A percentile compares a stretch with the other conserved stretches of the same genome.
Evolutionary conservation across 2,888 invertebrate genomes (phyloP).

Genomic region (Phengaris arion): DNA sequence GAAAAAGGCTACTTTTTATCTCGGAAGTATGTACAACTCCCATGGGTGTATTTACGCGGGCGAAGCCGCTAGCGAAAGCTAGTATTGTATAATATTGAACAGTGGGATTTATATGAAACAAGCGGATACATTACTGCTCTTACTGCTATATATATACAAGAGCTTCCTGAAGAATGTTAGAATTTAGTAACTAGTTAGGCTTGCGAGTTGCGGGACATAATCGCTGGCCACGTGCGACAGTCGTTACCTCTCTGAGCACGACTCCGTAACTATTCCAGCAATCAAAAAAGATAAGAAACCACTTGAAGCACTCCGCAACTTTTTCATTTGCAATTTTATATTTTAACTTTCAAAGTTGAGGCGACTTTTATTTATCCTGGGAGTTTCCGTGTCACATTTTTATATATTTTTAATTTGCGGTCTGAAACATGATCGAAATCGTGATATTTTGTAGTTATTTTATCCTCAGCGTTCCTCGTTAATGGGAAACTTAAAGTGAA

Average conservation of each 20-base stretch:
- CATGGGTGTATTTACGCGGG: no score
- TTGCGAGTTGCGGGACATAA: not conserved
- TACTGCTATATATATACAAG: no score
- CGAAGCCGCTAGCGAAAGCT: no score
- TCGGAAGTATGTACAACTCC: no score
- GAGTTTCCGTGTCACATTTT: conserved; percentile 6
- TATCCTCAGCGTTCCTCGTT: not conserved
- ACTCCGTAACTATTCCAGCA: conserved; percentile 9
- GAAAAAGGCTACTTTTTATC: no score
- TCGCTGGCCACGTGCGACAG: not conserved
- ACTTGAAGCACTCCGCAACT: conserved; percentile 3
- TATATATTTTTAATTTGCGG: not conserved
- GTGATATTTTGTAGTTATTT: not conserved
- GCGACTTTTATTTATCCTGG: conserved; percentile 1
- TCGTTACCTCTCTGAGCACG: not conserved
- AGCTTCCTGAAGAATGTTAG: not conserved
- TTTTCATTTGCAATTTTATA: conserved; percentile 26
- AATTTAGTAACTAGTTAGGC: not conserved
- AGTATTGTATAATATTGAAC: no score
- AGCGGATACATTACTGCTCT: no score
- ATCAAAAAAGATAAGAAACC: conserved; percentile 23
- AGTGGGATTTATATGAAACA: no score
- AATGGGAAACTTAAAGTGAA: not conserved
- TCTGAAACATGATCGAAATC: not conserved
- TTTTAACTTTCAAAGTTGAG: conserved; percentile 19